Percentiles rank a stretch among this genome's conserved stretches.
phyloP scores from a whole-genome alignment of 2,797 vertebrate genomes.

The Mormyrops attenuatus region DNA sequence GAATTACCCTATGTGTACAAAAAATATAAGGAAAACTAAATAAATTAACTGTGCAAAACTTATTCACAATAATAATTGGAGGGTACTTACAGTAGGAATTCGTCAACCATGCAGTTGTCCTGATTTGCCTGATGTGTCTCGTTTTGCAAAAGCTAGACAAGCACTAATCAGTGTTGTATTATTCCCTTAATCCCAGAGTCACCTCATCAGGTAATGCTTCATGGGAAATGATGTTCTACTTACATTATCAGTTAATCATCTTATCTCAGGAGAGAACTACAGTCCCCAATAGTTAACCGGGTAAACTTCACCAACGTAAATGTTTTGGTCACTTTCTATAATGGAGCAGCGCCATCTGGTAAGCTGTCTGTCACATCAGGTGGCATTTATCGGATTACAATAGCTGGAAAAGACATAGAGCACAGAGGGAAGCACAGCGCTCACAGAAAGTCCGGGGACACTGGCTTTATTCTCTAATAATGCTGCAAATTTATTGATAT shows the following conservation, averaged over 20 bases:
- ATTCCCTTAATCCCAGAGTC: constrained; percentile 50
- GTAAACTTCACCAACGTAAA: constrained; percentile 27
- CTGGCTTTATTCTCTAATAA: background rate
- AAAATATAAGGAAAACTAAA: background rate
- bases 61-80: background rate
- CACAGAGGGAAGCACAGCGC: background rate
- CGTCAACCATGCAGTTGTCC: constrained; percentile 62
- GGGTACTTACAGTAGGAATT: constrained; percentile 62
- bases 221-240: constrained; percentile 34
- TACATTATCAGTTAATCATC: constrained; percentile 46
- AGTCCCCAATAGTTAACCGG: constrained; percentile 35
- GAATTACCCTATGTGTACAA: background rate
- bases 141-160: constrained; percentile 46
- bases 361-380: constrained; percentile 31
- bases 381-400: constrained; percentile 13
- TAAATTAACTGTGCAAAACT: background rate
- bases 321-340: constrained; percentile 23
- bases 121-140: constrained; percentile 42
- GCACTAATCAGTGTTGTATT: constrained; percentile 63
- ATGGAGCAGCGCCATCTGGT: constrained; percentile 37
- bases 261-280: background rate
- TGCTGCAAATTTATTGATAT: background rate
- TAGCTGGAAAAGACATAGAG: background rate
- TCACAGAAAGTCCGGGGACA: background rate
- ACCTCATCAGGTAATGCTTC: constrained; percentile 57